These are phyloP conservation scores for Hypanus sabinus DNA, from an alignment of 2,113 vertebrate genomes.

Conservation along the genomic window DNA sequence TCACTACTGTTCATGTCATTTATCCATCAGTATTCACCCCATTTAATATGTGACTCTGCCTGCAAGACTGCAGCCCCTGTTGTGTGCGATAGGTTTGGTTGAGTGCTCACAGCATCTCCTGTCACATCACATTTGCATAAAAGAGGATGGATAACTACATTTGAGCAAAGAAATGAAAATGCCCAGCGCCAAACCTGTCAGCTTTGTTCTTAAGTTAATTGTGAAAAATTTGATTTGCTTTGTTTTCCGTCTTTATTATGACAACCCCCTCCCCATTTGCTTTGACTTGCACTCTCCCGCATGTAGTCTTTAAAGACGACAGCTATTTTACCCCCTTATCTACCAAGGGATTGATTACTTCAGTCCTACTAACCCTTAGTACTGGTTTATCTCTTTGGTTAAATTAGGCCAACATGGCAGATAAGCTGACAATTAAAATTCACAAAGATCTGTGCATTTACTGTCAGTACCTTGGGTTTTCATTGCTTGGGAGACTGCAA, in stretches of 20 bases:
- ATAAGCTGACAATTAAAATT: slow-evolving; percentile 77
- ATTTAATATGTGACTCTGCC: slow-evolving; percentile 65
- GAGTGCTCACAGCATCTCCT: slow-evolving; percentile 72
- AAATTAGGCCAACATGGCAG: slow-evolving; percentile 72
- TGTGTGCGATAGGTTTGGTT: slow-evolving; percentile 72
- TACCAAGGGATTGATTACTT: slow-evolving; percentile 75
- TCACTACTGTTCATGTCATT: slow-evolving; percentile 61
- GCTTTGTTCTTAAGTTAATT: slow-evolving; percentile 89
- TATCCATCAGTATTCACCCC: slow-evolving; percentile 67
- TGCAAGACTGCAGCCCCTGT: slow-evolving; percentile 64
- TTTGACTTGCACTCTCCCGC: slow-evolving; percentile 56
- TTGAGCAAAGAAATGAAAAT: slow-evolving; percentile 81
- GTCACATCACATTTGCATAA: slow-evolving; percentile 81
- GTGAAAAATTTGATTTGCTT: slow-evolving; percentile 96
- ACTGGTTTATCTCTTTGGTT: slow-evolving; percentile 69
- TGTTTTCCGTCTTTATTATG: slow-evolving; percentile 75
- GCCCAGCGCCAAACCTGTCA: slow-evolving; percentile 81
- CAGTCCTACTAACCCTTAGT: slow-evolving; percentile 70
- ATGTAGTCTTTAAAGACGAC: slow-evolving; percentile 65
- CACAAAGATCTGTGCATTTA: slow-evolving; percentile 36
- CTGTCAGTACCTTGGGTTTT: not conserved
- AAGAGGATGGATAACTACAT: slow-evolving; percentile 93
- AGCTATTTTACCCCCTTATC: slow-evolving; percentile 47
- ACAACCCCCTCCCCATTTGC: slow-evolving; percentile 64
- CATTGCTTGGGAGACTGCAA: not conserved